Evolutionary conservation across 2,113 vertebrate genomes (phyloP).

Genomic region (Cavia aperea): DNA sequence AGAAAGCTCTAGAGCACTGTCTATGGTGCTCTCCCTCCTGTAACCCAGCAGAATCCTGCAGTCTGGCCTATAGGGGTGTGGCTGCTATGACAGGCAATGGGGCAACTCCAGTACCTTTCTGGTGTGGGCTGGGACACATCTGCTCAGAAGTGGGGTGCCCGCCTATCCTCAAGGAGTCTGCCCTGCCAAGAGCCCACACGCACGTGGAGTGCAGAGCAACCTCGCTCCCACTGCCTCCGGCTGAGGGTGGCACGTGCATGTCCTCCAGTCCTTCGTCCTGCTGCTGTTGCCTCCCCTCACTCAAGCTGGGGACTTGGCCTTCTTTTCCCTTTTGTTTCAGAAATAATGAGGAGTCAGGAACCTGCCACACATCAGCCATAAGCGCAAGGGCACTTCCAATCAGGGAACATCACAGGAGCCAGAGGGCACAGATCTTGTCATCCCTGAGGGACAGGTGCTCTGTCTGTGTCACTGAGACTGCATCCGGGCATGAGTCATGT

Average conservation of each 20-base stretch:
- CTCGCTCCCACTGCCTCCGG: not conserved
- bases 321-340: not conserved
- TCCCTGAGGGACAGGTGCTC: not conserved
- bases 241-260: not conserved
- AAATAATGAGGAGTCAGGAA: not conserved
- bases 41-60: not conserved
- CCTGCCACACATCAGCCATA: not conserved
- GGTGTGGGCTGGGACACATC: not conserved
- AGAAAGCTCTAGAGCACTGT: not conserved
- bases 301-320: not conserved
- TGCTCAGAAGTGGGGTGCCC: not conserved
- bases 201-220: not conserved
- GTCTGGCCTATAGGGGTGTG: not conserved
- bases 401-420: not conserved
- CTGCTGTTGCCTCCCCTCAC: not conserved
- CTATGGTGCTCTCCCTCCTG: not conserved
- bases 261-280: not conserved
- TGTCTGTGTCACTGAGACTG: constrained; percentile 52
- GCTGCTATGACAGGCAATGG: no score
- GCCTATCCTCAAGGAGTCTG: not conserved
- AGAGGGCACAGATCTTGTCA: not conserved
- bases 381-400: constrained; percentile 51
- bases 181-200: not conserved
- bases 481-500: constrained; percentile 11
- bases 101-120: not conserved